A percentile compares a stretch with the other conserved stretches of the same genome.
phyloP scores from a whole-genome alignment of 2,797 vertebrate genomes.

The Crenuchus spilurus region DNA sequence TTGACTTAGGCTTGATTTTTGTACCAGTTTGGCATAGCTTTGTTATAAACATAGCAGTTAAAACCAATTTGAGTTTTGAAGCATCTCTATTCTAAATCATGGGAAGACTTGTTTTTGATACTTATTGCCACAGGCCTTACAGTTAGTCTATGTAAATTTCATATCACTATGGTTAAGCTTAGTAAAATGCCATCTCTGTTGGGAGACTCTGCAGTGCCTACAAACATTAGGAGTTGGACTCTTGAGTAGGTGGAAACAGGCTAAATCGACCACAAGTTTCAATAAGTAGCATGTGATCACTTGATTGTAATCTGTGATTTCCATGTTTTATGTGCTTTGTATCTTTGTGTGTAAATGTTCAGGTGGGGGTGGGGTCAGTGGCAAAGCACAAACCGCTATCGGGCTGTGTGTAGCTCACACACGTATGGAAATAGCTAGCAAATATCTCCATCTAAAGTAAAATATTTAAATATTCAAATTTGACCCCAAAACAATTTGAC shows the following conservation, averaged over 20 bases:
- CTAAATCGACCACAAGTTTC: not conserved
- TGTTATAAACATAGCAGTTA: not conserved
- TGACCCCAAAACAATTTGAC: conserved; percentile 74
- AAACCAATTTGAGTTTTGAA: conserved; percentile 36
- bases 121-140: conserved; percentile 3
- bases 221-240: not conserved
- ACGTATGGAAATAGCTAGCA: conserved; percentile 72
- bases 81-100: not conserved
- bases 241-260: not conserved
- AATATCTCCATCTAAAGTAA: conserved; percentile 76
- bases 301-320: not conserved
- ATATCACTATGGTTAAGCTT: conserved; percentile 71
- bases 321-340: not conserved
- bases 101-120: conserved; percentile 59
- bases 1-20: no score
- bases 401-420: conserved; percentile 49
- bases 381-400: conserved; percentile 30
- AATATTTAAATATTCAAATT: conserved; percentile 82
- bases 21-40: not conserved
- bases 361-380: not conserved
- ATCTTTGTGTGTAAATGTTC: not conserved
- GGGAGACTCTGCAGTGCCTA: conserved; percentile 44
- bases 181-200: conserved; percentile 70
- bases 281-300: not conserved
- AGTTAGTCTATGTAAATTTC: conserved; percentile 64